Conservation (phyloP, 2,797 vertebrate genomes). For the Enteromius paludinosus region DNA sequence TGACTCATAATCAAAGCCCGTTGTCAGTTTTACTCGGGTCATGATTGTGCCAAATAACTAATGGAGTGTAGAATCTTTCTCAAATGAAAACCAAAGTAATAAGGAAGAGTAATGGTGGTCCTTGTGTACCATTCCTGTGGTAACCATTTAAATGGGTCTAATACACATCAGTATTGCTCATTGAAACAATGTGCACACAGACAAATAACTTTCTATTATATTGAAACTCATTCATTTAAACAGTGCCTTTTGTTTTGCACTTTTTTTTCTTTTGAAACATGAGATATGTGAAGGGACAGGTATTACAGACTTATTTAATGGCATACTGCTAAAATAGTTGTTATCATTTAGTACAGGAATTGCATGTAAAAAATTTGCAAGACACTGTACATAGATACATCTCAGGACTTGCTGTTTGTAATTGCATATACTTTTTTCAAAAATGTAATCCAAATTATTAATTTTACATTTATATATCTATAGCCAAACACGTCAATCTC, state of each 20-base stretch:
- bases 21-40: slow-evolving; percentile 38
- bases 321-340: neutral
- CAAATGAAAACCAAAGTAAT: slow-evolving; percentile 46
- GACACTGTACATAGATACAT: neutral
- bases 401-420: neutral
- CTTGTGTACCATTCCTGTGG: slow-evolving; percentile 21
- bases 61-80: slow-evolving; percentile 29
- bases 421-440: neutral
- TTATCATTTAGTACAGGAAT: neutral
- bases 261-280: neutral
- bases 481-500: neutral
- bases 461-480: no score
- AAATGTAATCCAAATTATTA: no score
- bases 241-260: neutral
- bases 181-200: slow-evolving; percentile 4
- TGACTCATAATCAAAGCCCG: slow-evolving; percentile 34
- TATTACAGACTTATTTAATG: neutral
- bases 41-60: slow-evolving; percentile 43
- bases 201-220: slow-evolving; percentile 1
- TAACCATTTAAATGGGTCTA: slow-evolving; percentile 33
- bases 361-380: neutral
- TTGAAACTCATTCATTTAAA: neutral
- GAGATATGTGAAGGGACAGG: neutral
- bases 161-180: slow-evolving; percentile 11
- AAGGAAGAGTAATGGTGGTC: slow-evolving; percentile 28